Evolutionary conservation across 2,113 vertebrate species (phyloP).

Genomic region (Bungarus multicinctus): DNA sequence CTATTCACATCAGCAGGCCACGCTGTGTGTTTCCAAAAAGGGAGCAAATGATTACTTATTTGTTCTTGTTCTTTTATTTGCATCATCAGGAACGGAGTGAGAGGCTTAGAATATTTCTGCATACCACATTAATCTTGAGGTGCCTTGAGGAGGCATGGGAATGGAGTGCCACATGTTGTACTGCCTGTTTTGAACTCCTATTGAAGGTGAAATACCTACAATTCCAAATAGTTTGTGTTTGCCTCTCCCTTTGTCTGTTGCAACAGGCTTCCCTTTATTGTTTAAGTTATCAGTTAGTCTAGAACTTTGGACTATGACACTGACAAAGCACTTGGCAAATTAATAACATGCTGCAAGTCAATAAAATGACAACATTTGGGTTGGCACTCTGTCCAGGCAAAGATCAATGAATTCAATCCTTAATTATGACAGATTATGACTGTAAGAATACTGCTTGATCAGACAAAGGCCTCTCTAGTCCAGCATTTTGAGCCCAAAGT

Average conservation of each 20-base stretch:
- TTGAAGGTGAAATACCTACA: neutral
- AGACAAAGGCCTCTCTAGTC: neutral
- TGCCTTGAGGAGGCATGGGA: neutral
- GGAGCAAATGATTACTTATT: neutral
- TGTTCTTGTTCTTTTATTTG: neutral
- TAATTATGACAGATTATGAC: neutral
- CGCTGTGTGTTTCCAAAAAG: neutral
- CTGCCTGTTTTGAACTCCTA: neutral
- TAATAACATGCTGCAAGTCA: neutral
- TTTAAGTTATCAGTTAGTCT: neutral
- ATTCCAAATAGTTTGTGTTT: neutral
- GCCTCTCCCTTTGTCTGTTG: neutral
- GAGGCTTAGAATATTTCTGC: neutral
- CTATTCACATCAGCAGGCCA: neutral
- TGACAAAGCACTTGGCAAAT: neutral
- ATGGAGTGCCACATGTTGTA: neutral
- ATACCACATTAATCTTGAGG: neutral
- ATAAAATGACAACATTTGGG: neutral
- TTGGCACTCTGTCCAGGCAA: neutral
- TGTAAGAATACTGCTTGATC: neutral
- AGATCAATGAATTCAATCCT: neutral
- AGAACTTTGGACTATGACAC: neutral
- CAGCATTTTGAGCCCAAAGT: neutral
- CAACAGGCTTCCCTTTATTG: neutral
- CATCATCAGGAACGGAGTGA: neutral